These are phyloP conservation scores for Electrona antarctica DNA, from an alignment of 2,113 vertebrate species.

Conservation along the genomic window DNA sequence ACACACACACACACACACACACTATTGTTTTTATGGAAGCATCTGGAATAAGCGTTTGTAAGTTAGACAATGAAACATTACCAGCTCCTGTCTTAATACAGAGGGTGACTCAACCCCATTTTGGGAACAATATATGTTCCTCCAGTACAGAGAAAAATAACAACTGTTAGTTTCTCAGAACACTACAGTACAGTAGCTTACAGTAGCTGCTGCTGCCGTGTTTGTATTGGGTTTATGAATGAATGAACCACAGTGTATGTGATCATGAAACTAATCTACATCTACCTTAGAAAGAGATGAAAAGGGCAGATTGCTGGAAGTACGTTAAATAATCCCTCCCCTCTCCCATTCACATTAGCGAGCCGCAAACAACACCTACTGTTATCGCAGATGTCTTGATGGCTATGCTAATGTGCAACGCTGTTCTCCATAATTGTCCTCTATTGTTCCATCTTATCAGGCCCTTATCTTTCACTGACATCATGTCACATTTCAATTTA, in stretches of 20 bases:
- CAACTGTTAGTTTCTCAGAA: no score
- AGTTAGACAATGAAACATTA: background rate
- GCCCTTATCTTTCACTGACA: conserved; percentile 29
- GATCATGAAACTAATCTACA: background rate
- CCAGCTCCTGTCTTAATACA: background rate
- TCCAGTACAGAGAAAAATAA: background rate
- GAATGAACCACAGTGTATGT: background rate
- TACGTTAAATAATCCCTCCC: conserved; percentile 31
- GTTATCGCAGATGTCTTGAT: conserved; percentile 32
- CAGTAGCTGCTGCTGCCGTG: background rate
- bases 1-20: background rate
- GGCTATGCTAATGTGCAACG: conserved; percentile 13
- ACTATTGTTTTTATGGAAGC: conserved; percentile 2
- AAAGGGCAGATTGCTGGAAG: background rate
- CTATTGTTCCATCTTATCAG: conserved; percentile 26
- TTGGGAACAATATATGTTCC: conserved; percentile 11
- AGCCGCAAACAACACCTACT: conserved; percentile 20
- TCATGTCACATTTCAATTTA: conserved; percentile 34
- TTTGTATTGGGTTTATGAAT: background rate
- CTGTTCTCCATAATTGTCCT: conserved; percentile 45
- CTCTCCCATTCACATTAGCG: conserved; percentile 12
- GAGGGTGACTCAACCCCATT: conserved; percentile 19
- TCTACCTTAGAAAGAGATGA: conserved; percentile 28
- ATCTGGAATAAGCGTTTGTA: conserved; percentile 23
- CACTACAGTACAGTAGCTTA: no score